Base-by-base conservation (phyloP, 2,113 vertebrate species). In the Aegotheles bennettii region DNA sequence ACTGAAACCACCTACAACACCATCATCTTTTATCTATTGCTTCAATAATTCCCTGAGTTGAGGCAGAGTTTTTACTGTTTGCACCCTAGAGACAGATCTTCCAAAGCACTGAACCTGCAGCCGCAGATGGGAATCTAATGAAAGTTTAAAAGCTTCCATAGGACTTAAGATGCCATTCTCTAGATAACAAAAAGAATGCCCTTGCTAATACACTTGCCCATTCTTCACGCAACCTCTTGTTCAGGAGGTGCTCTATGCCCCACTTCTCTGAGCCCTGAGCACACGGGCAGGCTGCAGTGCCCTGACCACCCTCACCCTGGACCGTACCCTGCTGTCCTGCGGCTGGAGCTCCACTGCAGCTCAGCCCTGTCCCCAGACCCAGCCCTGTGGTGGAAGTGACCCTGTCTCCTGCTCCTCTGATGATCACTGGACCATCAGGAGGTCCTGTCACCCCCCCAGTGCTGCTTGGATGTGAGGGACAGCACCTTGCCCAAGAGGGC, bases 401-500 rank as follows among this genome's bases (percentile, higher is more conserved):
- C 36, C 23, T 2, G 1, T 29, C 33, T 80, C 9, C 53, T 38
- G 33, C 20, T 89, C 80, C 9, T 74, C 48, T 89, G 81, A 74
- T 19, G 61, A 29, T 19, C 40, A 35, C 17, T 28, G n/a, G 14
- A 60, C 21, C 25, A n/a, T 5, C 1, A 2, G 28, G 45, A 61
- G 50, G 38, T 84, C 45, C 17, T 26, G 36, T 45, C 7, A 12
- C 45, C 73, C 31, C 31, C 13, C n/a, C 4, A 6, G 19, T 13
- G 10, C 12, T 65, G 16, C 21, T 33, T 1, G 2, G 50, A 78
- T 5, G 2, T 12, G 16, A 21, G 8, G 12, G 14, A 31, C 1
- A 4, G 21, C 0, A 0, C 5, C 16, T 14, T 31, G 61, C 9
- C 16, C 1, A 5, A 0, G 1, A 33, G 10, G 20, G 23, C 33